Conservation (phyloP, 1,140 invertebrate species). For the Trissolcus basalis region DNA sequence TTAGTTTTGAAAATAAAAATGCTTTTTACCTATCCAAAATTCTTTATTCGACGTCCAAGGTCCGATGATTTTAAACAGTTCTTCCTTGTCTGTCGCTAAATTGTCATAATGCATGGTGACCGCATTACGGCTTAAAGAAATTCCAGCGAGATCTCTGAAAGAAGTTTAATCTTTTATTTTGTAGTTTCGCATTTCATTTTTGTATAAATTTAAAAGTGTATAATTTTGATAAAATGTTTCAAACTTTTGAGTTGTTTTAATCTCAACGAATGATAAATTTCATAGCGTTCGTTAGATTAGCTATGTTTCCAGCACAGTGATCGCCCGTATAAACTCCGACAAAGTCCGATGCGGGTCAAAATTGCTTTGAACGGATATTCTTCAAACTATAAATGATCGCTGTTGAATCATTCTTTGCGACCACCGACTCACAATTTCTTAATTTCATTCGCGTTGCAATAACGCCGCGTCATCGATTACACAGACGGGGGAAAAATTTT, state of each 20-base stretch:
- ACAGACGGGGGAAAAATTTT: conserved; percentile 1
- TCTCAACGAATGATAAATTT: conserved; percentile 20
- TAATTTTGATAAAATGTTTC: neutral
- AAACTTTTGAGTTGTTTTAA: neutral
- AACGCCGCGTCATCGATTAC: too few species aligned
- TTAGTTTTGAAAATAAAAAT: too few species aligned
- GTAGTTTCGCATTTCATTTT: too few species aligned
- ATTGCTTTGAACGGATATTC: conserved; percentile 22
- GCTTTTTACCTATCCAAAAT: conserved; percentile 69
- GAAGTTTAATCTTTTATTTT: too few species aligned
- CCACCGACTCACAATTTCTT: too few species aligned
- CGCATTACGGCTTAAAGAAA: conserved; percentile 47
- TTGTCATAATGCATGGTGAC: conserved; percentile 62
- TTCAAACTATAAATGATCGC: neutral
- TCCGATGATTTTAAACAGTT: conserved; percentile 62
- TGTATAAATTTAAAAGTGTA: neutral
- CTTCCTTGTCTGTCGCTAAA: conserved; percentile 62
- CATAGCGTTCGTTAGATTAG: conserved; percentile 16
- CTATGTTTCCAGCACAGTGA: neutral
- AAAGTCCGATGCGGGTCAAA: conserved; percentile 31
- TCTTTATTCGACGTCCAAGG: conserved; percentile 62
- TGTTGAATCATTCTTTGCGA: too few species aligned
- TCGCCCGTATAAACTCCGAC: conserved; percentile 10
- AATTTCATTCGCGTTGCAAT: too few species aligned
- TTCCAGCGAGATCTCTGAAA: conserved; percentile 59